phyloP scores from a whole-genome alignment of 2,888 invertebrate genomes.

The Artemia sinica region DNA sequence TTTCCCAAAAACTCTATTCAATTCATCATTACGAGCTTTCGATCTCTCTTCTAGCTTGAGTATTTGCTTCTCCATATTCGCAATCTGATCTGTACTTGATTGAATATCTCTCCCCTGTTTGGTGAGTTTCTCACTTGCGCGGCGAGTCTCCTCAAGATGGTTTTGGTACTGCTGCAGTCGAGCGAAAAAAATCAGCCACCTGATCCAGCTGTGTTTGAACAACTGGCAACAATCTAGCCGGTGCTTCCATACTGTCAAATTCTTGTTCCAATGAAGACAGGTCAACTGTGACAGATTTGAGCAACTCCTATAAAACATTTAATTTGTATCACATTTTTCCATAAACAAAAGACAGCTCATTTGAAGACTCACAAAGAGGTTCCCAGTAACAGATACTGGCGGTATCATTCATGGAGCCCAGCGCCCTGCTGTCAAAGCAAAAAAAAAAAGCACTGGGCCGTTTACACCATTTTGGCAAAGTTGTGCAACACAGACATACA shows the following conservation, averaged over 20 bases:
- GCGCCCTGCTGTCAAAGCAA: too few relatives aligned
- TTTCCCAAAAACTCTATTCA: constrained; percentile 55
- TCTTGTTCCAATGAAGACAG: constrained; percentile 62
- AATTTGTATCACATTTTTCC: background rate
- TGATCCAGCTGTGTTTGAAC: constrained; percentile 69
- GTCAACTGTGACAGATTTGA: constrained; percentile 57
- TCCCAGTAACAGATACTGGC: too few relatives aligned
- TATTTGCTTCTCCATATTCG: constrained; percentile 57
- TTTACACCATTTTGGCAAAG: too few relatives aligned
- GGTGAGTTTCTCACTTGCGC: constrained; percentile 55
- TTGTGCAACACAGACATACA: too few relatives aligned
- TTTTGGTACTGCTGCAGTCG: constrained; percentile 31
- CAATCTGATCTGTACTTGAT: constrained; percentile 56
- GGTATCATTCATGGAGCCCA: too few relatives aligned
- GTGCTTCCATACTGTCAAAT: constrained; percentile 63
- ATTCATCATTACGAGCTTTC: constrained; percentile 54
- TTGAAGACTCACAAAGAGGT: too few relatives aligned
- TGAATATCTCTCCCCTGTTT: constrained; percentile 69
- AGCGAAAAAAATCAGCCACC: constrained; percentile 35
- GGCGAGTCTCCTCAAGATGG: constrained; percentile 44
- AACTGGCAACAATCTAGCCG: constrained; percentile 68
- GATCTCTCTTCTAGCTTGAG: constrained; percentile 61
- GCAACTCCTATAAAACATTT: constrained; percentile 43
- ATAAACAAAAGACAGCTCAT: too few relatives aligned
- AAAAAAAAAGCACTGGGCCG: too few relatives aligned